Evolutionary conservation across 2,888 invertebrate species (phyloP).

Genomic region (Eupithecia insigniata): DNA sequence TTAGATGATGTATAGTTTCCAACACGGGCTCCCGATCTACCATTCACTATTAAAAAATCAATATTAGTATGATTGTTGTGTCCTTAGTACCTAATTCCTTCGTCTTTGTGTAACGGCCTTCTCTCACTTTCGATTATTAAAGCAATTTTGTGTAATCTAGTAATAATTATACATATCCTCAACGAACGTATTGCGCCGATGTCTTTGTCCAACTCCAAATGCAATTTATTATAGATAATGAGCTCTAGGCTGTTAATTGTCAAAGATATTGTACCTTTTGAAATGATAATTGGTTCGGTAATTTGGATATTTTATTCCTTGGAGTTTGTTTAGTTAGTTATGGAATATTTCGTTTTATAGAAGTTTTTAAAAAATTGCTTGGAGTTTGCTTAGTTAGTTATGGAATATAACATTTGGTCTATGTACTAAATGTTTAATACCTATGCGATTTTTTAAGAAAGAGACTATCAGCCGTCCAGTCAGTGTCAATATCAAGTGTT

Average conservation of each 20-base stretch:
- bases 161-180: slow-evolving; percentile 29
- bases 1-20: background rate
- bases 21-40: background rate
- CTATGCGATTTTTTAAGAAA: background rate
- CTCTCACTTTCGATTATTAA: slow-evolving; percentile 37
- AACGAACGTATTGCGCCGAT: slow-evolving; percentile 21
- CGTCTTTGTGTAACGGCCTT: slow-evolving; percentile 34
- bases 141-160: slow-evolving; percentile 37
- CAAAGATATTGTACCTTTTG: background rate
- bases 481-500: slow-evolving; percentile 1
- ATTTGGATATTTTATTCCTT: background rate
- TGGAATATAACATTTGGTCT: no score
- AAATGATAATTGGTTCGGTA: background rate
- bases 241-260: background rate
- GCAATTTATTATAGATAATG: slow-evolving; percentile 5
- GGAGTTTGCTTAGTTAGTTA: no score
- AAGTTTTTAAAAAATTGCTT: no score
- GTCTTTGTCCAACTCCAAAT: slow-evolving; percentile 10
- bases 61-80: slow-evolving; percentile 15
- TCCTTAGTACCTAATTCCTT: slow-evolving; percentile 31
- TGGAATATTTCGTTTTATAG: no score
- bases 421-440: background rate
- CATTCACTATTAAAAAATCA: background rate
- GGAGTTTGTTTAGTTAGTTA: no score
- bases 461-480: background rate